phyloP scores from a whole-genome alignment of 2,797 vertebrate genomes.

The Brachymystax lenok region DNA sequence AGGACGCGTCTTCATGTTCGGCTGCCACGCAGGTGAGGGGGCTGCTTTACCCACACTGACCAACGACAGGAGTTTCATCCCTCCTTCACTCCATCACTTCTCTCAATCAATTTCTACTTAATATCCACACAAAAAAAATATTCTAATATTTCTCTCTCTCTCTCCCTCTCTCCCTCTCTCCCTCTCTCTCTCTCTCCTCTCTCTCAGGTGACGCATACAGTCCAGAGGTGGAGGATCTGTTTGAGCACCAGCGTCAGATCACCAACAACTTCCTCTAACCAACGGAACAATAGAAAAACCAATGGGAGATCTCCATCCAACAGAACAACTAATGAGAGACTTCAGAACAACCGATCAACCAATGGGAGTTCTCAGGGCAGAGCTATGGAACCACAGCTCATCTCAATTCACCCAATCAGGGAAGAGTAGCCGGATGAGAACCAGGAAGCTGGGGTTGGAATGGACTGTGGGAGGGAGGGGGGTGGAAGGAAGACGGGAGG shows the following conservation, averaged over 20 bases:
- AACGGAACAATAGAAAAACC: not conserved
- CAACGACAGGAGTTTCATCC: not conserved
- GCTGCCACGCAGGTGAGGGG: conserved; percentile 87
- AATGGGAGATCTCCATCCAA: conserved; percentile 20
- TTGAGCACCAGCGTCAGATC: conserved; percentile 87
- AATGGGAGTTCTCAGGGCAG: conserved; percentile 41
- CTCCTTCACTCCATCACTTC: not conserved
- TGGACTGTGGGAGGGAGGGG: conserved; percentile 11
- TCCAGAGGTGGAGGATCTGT: conserved; percentile 79
- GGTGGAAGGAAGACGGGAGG: conserved; percentile 17
- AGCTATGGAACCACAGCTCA: conserved; percentile 54
- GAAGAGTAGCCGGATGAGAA: conserved; percentile 45
- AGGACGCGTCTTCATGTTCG: conserved; percentile 86
- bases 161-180: conserved; percentile 1
- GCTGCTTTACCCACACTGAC: not conserved
- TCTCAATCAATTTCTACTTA: not conserved
- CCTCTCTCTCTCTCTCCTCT: not conserved
- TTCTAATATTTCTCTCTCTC: conserved; percentile 1
- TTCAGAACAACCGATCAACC: not conserved
- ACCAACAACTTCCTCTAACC: conserved; percentile 88
- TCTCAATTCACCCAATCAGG: conserved; percentile 52
- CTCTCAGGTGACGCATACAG: not conserved
- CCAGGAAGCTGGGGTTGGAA: conserved; percentile 11
- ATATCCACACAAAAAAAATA: not conserved
- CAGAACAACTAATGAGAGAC: not conserved